Conservation (phyloP, 2,113 vertebrate species). For the Thoracochromis brauschi region DNA sequence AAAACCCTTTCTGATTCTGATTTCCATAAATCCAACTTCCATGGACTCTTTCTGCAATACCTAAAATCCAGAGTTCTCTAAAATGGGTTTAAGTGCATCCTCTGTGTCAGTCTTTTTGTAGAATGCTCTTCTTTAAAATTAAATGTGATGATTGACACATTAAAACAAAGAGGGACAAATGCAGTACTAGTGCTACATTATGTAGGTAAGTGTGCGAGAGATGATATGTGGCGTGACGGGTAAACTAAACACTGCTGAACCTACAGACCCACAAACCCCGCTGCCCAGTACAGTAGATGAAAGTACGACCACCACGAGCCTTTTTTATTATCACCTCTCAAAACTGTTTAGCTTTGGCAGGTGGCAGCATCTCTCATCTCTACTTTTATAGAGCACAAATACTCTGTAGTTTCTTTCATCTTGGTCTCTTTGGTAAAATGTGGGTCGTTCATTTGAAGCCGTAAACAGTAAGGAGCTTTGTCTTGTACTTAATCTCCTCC, state of each 20-base stretch:
- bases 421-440: not conserved
- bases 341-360: not conserved
- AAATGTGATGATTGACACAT: not conserved
- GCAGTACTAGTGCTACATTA: not conserved
- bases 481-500: not conserved
- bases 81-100: rapidly evolving
- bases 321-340: not conserved
- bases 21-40: not conserved
- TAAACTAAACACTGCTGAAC: not conserved
- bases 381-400: not conserved
- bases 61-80: not conserved
- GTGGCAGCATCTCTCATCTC: not conserved
- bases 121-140: rapidly evolving
- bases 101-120: not conserved
- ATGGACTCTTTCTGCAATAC: not conserved
- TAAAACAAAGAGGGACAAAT: not conserved
- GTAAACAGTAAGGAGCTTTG: not conserved
- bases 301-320: rapidly evolving
- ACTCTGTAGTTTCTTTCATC: not conserved
- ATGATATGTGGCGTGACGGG: not conserved
- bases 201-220: not conserved
- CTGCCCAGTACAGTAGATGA: not conserved
- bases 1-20: too few species aligned
- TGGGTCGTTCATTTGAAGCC: not conserved
- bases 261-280: not conserved